phyloP scores from a whole-genome alignment of 92 coral and sea anemone genomes.

The Phymanthus crucifer region DNA sequence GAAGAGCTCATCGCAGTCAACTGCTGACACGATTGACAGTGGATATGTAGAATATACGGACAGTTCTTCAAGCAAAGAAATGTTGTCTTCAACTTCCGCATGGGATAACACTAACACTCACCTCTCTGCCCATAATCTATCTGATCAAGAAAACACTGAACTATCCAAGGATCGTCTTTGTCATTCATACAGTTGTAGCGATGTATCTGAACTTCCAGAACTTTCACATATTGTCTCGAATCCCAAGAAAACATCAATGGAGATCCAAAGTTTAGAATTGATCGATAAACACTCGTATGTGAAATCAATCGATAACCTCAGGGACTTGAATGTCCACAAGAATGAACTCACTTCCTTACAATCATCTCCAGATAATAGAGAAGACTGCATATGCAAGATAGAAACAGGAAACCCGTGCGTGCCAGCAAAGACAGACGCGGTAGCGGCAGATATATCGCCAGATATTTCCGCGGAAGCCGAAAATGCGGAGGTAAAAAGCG shows the following conservation, averaged over 20 bases:
- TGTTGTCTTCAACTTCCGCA: background rate
- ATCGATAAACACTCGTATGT: background rate
- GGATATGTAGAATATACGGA: conserved; percentile 49
- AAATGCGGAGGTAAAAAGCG: background rate
- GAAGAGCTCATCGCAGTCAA: conserved; percentile 56
- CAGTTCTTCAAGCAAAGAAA: background rate
- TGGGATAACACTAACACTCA: conserved; percentile 11
- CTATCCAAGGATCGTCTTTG: background rate
- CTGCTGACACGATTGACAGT: conserved; percentile 65
- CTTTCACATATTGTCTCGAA: background rate
- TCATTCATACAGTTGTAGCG: conserved; percentile 17
- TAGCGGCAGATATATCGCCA: background rate
- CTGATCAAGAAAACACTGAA: conserved; percentile 9
- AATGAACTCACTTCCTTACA: background rate
- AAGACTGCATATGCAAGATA: background rate
- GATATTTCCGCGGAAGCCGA: background rate
- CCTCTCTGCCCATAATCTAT: background rate
- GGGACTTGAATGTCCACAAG: background rate
- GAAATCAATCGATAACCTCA: background rate
- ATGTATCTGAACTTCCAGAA: conserved; percentile 1
- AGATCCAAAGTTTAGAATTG: background rate
- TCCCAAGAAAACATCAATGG: background rate
- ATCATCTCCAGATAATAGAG: background rate
- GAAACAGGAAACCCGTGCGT: background rate
- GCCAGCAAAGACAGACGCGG: background rate